Base-by-base conservation (phyloP, 2,113 vertebrate genomes). In the Pedionomus torquatus region DNA sequence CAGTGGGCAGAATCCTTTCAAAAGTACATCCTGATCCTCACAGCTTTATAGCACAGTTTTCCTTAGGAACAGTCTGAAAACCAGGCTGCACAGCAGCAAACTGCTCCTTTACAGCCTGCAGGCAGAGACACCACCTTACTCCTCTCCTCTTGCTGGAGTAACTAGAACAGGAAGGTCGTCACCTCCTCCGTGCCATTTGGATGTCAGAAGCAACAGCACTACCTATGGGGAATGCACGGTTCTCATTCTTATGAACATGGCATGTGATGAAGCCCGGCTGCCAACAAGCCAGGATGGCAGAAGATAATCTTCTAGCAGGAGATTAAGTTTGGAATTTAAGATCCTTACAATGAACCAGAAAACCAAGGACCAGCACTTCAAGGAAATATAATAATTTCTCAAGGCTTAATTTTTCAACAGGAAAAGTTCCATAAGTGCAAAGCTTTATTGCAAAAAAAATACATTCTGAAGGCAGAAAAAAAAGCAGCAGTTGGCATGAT, bases 191-290 rank as follows among this genome's bases (percentile, higher is more conserved):
- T 9, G 5, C 23, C 24, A 18, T 16, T 11, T 57, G 33, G 5
- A 17, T 3, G 6, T 20, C 68, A 51, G 28, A 11, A 12, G 13
- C 33, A 61, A 64, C 43, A 41, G 43, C 43, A 23, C 28, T 35
- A 23, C 17, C 48, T 20, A 17, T 7, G 21, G 33, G 49, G 24
- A 85, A 51, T 3, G 28, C 2, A 35, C n/a, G 43, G 17, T 30
- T 84, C 24, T 3, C 15, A 58, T 28, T 51, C 28, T n/a, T 49
- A 52, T 0, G 3, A 69, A 69, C 12, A 9, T 2, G 12, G 39
- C 21, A 74, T 0, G 0, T 7, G 7, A 51, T 12, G 20, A 89
- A 66, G 14, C 12, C 35, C 26, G 10, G 11, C 35, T 51, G 30
- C 20, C 37, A 63, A 44, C 14, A 64, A 58, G 49, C 20, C 54